Evolutionary conservation across 2,888 invertebrate genomes (phyloP), one percentile per base, ranked within the genome.

Genomic region (Blastobasis lacticolella): DNA sequence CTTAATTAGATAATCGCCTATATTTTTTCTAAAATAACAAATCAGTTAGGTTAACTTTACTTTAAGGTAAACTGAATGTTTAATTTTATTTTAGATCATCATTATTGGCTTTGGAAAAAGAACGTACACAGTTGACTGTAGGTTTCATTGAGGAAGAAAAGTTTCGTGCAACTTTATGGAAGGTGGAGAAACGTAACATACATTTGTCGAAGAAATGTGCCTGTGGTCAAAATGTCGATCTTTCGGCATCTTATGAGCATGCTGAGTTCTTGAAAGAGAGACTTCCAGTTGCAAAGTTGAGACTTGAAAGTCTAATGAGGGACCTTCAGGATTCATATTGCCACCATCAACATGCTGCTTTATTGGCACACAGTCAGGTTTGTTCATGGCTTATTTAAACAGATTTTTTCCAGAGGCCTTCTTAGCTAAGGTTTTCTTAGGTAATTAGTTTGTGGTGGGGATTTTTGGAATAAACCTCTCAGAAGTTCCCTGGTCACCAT

Each of bases 311-410:
- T 0, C 55, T 87, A 7, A 54, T 81, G 45, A 67, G 70, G 40
- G 81, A 86, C 52, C 69, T 83, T 0, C 80, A 82, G 60, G 82
- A 86, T 36, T 78, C 81, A 0, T 87, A 82, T 55, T 85, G 85
- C 49, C 82, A 84, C 61, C 74, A 87, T 55, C 82, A 83, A 54
- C 82, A 85, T 59, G 67, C 73, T 0, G 81, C 81, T 0, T 53
- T 85, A 40, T 63, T 84, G 56, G 74, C 86, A 4, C 72, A 83
- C 64, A 82, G 69, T 64, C 83, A 86, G 78, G 87, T 86, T 42
- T 8, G 42, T 42, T 9, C 5, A 42, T 41, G 2, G 41, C 37
- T 41, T 23, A 23, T 23, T 23, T 3, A 23, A 23, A 23, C 23
- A n/a, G n/a, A n/a, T n/a, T n/a, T n/a, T n/a, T n/a, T n/a, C n/a